Percentiles rank a stretch among this genome's conserved stretches.
These are phyloP conservation scores for Antheraea assamensis DNA, from an alignment of 2,888 invertebrate genomes.

Conservation along the genomic window DNA sequence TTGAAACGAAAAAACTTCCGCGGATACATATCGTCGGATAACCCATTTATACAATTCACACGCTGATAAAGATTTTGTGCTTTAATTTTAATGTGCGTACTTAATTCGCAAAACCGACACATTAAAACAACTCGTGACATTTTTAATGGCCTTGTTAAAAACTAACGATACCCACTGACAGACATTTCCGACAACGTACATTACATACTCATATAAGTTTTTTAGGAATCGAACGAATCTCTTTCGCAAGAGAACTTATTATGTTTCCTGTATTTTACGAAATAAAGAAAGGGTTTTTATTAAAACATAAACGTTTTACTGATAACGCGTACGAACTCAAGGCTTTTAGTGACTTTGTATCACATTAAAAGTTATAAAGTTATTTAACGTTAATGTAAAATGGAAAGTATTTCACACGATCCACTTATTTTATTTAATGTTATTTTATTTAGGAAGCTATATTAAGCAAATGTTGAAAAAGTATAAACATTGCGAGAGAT, in stretches of 20 bases:
- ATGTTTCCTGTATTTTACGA: constrained; percentile 44
- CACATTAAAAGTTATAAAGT: not conserved
- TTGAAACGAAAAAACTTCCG: not conserved
- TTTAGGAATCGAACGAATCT: constrained; percentile 7
- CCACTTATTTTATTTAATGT: constrained; percentile 9
- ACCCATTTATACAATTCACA: constrained; percentile 25
- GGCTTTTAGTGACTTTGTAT: constrained; percentile 9
- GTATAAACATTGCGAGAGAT: not conserved
- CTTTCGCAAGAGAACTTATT: constrained; percentile 36
- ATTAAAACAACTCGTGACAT: constrained; percentile 38
- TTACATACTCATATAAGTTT: constrained; percentile 6
- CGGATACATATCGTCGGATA: constrained; percentile 10
- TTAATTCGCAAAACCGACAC: constrained; percentile 32
- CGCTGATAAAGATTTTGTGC: constrained; percentile 16
- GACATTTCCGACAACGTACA: constrained; percentile 37
- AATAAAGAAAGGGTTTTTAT: constrained; percentile 37
- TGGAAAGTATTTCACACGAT: constrained; percentile 23
- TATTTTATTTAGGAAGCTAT: not conserved
- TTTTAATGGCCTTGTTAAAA: constrained; percentile 45
- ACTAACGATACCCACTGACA: constrained; percentile 43
- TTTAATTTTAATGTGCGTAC: constrained; percentile 34
- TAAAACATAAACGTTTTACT: constrained; percentile 24
- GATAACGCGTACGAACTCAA: constrained; percentile 21
- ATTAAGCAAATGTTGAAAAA: not conserved
- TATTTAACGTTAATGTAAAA: constrained; percentile 15